Conservation (phyloP, 2,888 invertebrate genomes). For the Oligia strigilis region DNA sequence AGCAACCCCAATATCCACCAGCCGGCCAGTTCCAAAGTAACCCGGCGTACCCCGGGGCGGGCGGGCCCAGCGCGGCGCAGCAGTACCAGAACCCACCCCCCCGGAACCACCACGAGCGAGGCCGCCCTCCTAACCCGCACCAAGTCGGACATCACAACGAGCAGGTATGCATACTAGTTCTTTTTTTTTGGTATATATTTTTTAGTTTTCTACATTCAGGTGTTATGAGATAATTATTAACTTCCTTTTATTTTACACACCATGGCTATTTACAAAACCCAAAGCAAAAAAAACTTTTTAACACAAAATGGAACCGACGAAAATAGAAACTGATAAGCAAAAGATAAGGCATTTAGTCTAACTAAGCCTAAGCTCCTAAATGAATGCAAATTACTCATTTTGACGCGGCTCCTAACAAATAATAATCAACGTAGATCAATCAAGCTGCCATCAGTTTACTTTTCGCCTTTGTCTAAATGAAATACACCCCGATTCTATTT, state of each 20-base stretch:
- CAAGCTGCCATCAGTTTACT: background rate
- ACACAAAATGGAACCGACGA: background rate
- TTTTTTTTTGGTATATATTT: background rate
- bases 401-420: background rate
- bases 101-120: constrained; percentile 89
- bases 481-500: background rate
- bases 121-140: constrained; percentile 89
- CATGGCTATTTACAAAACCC: background rate
- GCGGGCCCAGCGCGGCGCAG: constrained; percentile 83
- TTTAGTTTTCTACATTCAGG: too few relatives aligned
- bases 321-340: background rate
- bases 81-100: constrained; percentile 88
- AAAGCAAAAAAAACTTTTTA: background rate
- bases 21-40: constrained; percentile 89
- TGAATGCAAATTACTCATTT: background rate
- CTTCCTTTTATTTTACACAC: background rate
- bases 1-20: constrained; percentile 89
- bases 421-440: background rate
- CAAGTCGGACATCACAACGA: constrained; percentile 76
- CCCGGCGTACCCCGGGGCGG: constrained; percentile 83
- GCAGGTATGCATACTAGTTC: constrained; percentile 32
- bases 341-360: background rate
- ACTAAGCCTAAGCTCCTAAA: background rate
- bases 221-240: background rate
- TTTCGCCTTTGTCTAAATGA: background rate